Evolutionary conservation across 2,797 vertebrate genomes (phyloP), one percentile per base, ranked within the genome.

Genomic region (Sebastes nivosus): DNA sequence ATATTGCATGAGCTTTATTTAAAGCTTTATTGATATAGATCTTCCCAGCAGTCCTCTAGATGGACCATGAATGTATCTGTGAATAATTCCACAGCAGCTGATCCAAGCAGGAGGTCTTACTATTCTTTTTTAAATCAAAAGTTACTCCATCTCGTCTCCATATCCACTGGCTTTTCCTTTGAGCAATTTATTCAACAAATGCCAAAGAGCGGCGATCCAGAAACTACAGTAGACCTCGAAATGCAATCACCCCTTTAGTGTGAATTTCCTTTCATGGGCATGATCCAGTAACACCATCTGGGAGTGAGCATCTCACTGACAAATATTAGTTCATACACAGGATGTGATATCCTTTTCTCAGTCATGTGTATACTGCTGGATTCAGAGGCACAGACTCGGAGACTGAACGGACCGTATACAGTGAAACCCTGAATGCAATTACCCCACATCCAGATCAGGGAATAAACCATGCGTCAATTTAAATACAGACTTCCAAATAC

Each of bases 391-490:
- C 18, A 16, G 55, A 32, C 30, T 32, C 59, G 29, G 36, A 74
- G 80, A 79, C 58, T 38, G 34, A 87, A 54, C 30, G 22, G 27
- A 72, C 60, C 5, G 7, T 61, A 46, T 46, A 63, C 36, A 4
- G 14, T 11, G 6, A 80, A 71, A 8, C 57, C 18, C 4, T 27
- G 55, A 83, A 82, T 79, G 57, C 58, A 72, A 72, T 83, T 75
- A 79, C 29, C 61, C 54, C 79, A 80, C 77, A 84, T 85, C 59
- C 82, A 65, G 54, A 46, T 71, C 61, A 68, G 65, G 60, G 69
- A 80, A 61, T 34, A 20, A 59, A 16, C 52, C 46, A 71, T 1
- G 11, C 36, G 32, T 34, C 72, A 30, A 25, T 4, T 70, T 14
- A 27, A 52, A 4, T 29, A 75, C 12, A 61, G 54, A 50, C 29